Evolutionary conservation across 1,140 invertebrate genomes (phyloP), one percentile per base, ranked within the genome.

Genomic region (Plutomurus gul): DNA sequence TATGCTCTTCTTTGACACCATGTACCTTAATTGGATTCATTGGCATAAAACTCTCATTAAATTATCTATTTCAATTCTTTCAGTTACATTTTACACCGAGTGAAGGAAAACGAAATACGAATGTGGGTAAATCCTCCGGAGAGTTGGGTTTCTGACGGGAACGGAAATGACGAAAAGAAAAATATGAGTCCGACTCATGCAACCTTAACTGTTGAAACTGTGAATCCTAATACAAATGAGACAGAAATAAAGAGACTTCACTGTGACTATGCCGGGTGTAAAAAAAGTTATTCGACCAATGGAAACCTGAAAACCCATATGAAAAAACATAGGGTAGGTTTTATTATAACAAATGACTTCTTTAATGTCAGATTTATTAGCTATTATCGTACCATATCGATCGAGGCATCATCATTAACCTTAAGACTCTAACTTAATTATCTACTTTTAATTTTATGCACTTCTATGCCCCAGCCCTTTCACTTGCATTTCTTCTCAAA

Each of bases 291-390:
- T 85, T 97, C 95, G 84, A 98, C 96, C 8, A 92, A 95, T 81
- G 96, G 96, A 71, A 98, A 98, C 88, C 88, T 98, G 71, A 91
- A 95, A 85, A 98, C 96, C 72, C 96, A 98, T 87, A 92, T 96
- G 89, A 97, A 97, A 90, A 96, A 95, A 77, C 96, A 98, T 85
- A 96, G 93, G 96, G 96, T 97, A n/a, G n/a, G n/a, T n/a, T n/a
- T n/a, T n/a, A n/a, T n/a, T n/a, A n/a, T 18, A 25, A 18, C 27
- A 88, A 86, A 80, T 83, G 30, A 25, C 30, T 56, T 71, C 74
- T 72, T 46, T 77, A 46, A 16, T 77, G 70, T 77, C 25, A 75
- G 18, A 30, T 46, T 22, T 51, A 22, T 22, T 7, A 10, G 20
- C 18, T 25, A 22, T 22, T 51, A 25, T n/a, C n/a, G n/a, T n/a